Base-by-base conservation (phyloP, 2,113 vertebrate species). In the Xiphorhynchus elegans region DNA sequence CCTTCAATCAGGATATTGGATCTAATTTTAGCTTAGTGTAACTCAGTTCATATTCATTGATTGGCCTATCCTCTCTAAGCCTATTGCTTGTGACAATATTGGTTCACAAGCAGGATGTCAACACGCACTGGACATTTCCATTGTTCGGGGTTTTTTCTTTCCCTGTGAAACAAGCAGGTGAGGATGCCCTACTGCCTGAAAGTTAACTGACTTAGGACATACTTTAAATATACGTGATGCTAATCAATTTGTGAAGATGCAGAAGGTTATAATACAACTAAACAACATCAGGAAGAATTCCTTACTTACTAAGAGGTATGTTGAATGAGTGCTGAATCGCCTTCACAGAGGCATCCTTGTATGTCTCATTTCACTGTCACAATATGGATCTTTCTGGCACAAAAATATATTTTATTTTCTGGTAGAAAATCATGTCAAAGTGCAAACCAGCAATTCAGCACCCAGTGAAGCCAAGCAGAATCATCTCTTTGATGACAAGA, bases 31-130 rank as follows among this genome's bases (percentile, higher is more conserved):
- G 85, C 76, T 49, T 68, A 23, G 83, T 58, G 72, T 74, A 40
- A 84, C 87, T 69, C 60, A 49, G 88, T 74, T 93, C 69, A 60
- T 28, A 31, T 53, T 72, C 83, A 92, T 69, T 58, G 83, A 97
- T 47, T 44, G 68, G 10, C 44, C 73, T 78, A 80, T 8, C 85
- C 79, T 93, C 82, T 87, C 69, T 46, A 70, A 68, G 60, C 40
- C 68, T 64, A 17, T 47, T 90, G 67, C 92, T 60, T 93, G 75
- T 93, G 92, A 96, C 83, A 95, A 94, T 96, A 96, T 93, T 50
- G 17, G 70, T 29, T 89, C 80, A 77, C 64, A 59, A 50, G 66
- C 89, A 96, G 87, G 79, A 78, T 89, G 90, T 84, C 59, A 93
- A 96, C 59, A 84, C 0, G 12, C 42, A 50, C 53, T 9, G 72